Evolutionary conservation across 1,140 invertebrate species (phyloP).

Genomic region (Atta colombica): DNA sequence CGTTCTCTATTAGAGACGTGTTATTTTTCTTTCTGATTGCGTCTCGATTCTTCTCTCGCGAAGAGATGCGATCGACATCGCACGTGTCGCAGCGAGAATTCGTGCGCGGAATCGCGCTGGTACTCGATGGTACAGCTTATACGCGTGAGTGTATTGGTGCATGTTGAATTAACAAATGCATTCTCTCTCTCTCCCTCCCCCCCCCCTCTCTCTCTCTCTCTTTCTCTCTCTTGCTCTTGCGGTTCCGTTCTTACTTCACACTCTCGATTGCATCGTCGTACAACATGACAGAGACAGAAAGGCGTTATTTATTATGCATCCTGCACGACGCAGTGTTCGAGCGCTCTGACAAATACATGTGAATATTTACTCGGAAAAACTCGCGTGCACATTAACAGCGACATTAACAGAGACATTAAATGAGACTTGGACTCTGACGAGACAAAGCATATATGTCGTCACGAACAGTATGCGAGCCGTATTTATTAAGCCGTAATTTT

Average conservation of each 20-base stretch:
- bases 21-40: background rate
- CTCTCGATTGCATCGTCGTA: constrained; percentile 57
- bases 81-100: constrained; percentile 46
- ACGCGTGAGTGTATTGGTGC: constrained; percentile 51
- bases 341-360: background rate
- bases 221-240: background rate
- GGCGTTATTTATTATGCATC: constrained; percentile 22
- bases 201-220: background rate
- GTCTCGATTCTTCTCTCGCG: background rate
- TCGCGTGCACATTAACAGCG: background rate
- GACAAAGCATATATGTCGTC: constrained; percentile 24
- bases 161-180: constrained; percentile 56
- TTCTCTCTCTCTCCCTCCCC: background rate
- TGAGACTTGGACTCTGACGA: background rate
- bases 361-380: constrained; percentile 26
- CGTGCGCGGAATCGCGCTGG: constrained; percentile 45
- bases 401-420: background rate
- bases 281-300: constrained; percentile 23
- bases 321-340: background rate
- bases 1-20: background rate
- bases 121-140: constrained; percentile 63
- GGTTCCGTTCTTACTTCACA: constrained; percentile 49
- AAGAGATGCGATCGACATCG: background rate
- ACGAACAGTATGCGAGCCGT: background rate
- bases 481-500: constrained; percentile 24